Conservation (phyloP, 2,888 invertebrate genomes). For the Apotomis turbidana region DNA sequence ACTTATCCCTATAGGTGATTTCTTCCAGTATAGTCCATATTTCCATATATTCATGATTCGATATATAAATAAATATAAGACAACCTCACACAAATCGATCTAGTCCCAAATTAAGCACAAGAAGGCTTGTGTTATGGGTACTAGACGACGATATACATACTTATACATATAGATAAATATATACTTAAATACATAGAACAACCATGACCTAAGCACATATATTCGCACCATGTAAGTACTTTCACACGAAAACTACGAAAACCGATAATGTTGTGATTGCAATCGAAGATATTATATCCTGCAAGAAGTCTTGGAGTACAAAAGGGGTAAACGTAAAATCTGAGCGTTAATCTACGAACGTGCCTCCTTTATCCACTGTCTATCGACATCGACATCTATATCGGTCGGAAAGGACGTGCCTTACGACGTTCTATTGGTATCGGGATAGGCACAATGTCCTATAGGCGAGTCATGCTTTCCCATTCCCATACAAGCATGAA, state of each 20-base stretch:
- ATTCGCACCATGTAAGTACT: background rate
- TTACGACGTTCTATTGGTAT: background rate
- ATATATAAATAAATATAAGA: too few relatives aligned
- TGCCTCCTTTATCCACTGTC: slow-evolving; percentile 34
- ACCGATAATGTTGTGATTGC: slow-evolving; percentile 1
- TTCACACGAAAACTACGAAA: background rate
- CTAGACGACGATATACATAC: too few relatives aligned
- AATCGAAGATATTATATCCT: slow-evolving; percentile 5
- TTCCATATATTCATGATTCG: too few relatives aligned
- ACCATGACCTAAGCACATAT: too few relatives aligned
- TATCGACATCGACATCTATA: background rate
- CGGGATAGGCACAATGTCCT: background rate
- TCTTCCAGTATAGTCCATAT: too few relatives aligned
- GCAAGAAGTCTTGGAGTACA: background rate
- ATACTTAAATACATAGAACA: too few relatives aligned
- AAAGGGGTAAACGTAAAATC: slow-evolving; percentile 40
- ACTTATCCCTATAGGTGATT: too few relatives aligned
- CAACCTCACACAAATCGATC: too few relatives aligned
- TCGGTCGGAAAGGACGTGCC: background rate
- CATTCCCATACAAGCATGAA: too few relatives aligned
- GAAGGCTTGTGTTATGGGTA: too few relatives aligned
- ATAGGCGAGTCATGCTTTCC: background rate
- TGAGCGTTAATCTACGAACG: slow-evolving; percentile 47
- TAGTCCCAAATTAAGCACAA: too few relatives aligned
- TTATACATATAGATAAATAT: too few relatives aligned